Base-by-base conservation (phyloP, 2,797 vertebrate genomes). In the Parotocinclus haroldoi region DNA sequence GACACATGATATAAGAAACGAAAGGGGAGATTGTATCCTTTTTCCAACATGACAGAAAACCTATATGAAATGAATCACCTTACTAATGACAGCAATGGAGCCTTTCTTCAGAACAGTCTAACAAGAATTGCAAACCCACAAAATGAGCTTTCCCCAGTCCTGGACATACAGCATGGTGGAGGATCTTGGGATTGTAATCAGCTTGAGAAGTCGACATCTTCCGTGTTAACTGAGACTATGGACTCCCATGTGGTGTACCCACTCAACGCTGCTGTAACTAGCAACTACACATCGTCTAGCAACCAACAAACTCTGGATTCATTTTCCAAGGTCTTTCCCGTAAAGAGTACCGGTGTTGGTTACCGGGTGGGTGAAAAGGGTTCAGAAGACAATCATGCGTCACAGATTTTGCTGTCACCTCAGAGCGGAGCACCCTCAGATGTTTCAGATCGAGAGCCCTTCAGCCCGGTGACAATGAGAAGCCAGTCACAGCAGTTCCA, bases 241-340 rank as follows among this genome's bases (percentile, higher is more conserved):
- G 71, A 82, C 39, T 56, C 84, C 0, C 87, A 90, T 0, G 80
- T 45, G 52, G 85, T 68, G 50, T 92, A 90, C 75, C 89, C 89
- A 12, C 89, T 90, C 38, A 72, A 84, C 63, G 87, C 87, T 55
- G 60, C 69, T 37, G 73, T 89, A 64, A 89, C 89, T 68, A 72
- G 79, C 46, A 76, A 73, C 0, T 87, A 92, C 76, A 82, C 81
- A 66, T 76, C 85, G 46, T 82, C 84, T 0, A 86, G 88, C 77
- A 92, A 86, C 73, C 81, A 91, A 61, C 91, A 93, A 79, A 92
- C 91, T 67, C 76, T 94, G 75, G 93, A 94, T 78, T 91, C 93
- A 19, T 94, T 94, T 69, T 92, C 90, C 1, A 91, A 93, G 79
- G 92, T 91, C 49, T 94, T 94, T 81, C 83, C 92, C 63, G 89